Evolutionary conservation across 1,140 invertebrate genomes (phyloP), one percentile per base, ranked within the genome.

Genomic region (Drosophila aff.): DNA sequence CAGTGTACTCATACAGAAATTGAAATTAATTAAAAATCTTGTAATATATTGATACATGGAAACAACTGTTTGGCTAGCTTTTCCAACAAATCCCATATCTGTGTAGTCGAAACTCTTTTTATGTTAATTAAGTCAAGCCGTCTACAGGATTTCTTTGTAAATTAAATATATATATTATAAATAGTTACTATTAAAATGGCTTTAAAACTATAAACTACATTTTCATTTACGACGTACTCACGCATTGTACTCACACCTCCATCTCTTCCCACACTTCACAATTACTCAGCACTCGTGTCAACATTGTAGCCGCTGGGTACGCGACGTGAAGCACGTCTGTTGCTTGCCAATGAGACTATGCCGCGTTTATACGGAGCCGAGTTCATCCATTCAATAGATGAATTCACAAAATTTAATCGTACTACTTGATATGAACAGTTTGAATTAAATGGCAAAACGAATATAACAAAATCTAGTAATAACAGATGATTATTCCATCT

Each of bases 211-310:
- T 16, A 1, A 38, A 10, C 21, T 55, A 55, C n/a, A 40, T 26
- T 23, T 23, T 16, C 21, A 23, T 40, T 57, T 38, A 23, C 21
- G 15, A 23, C 23, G 33, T 11, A 23, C 52, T 55, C 7, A 40
- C 15, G 21, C 15, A 57, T 40, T 40, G 53, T 26, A 57, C 21
- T 40, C 53, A 57, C 53, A 57, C 53, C 53, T 57, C 9, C 15
- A 40, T 26, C 21, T 26, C 52, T 23, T 55, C 53, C 53, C 36
- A 57, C 53, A 21, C 53, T 26, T 26, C 21, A 26, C 36, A 57
- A 57, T 57, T 40, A 57, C 36, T 57, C 53, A 40, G 36, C 36
- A 26, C 36, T 57, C 36, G 36, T 57, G 53, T 57, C 53, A 57
- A 40, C 15, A 23, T 40, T 23, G n/a, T 7, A 57, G 53, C 53